Conservation (phyloP, 2,888 invertebrate species). For the Autographa pulchrina region DNA sequence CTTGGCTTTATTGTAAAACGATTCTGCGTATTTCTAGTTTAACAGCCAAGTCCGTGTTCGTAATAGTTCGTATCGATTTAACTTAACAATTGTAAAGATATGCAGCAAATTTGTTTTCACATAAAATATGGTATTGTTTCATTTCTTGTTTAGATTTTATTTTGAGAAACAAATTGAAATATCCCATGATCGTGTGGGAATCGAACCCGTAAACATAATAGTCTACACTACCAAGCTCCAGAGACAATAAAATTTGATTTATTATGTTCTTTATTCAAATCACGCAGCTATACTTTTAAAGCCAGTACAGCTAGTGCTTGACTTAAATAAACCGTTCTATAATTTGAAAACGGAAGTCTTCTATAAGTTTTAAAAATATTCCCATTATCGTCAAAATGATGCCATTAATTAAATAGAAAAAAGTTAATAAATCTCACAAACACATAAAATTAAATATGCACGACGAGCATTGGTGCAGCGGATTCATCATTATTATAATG, state of each 20-base stretch:
- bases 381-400: background rate
- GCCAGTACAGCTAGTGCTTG: constrained; percentile 19
- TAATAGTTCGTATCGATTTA: constrained; percentile 35
- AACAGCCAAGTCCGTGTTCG: constrained; percentile 40
- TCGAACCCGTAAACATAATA: background rate
- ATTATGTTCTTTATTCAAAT: constrained; percentile 23
- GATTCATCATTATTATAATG: constrained; percentile 39
- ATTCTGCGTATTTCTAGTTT: constrained; percentile 57
- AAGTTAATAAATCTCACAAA: background rate
- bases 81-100: constrained; percentile 36
- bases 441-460: background rate
- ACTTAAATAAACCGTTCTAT: constrained; percentile 31
- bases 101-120: constrained; percentile 24
- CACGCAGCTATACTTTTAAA: constrained; percentile 15
- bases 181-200: background rate
- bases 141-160: constrained; percentile 12
- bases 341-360: constrained; percentile 12
- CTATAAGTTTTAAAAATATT: background rate
- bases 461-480: constrained; percentile 21
- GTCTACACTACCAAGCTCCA: background rate
- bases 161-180: constrained; percentile 3
- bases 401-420: constrained; percentile 4
- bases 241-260: constrained; percentile 6
- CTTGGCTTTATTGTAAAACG: constrained; percentile 57
- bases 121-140: constrained; percentile 24